Evolutionary conservation across 2,888 invertebrate genomes (phyloP), one percentile per base, ranked within the genome.

Genomic region (Standfussiana lucernea): DNA sequence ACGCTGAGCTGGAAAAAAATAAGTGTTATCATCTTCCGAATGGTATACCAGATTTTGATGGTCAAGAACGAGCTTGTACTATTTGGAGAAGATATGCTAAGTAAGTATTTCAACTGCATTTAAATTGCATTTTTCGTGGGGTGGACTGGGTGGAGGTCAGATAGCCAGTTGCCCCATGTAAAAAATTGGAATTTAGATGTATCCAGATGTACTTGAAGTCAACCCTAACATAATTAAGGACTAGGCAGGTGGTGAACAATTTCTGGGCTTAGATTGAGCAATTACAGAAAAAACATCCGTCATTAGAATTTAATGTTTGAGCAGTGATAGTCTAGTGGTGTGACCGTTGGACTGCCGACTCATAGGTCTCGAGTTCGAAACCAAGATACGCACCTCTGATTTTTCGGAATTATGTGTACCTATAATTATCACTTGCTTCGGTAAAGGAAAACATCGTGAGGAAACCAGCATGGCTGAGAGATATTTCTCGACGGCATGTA

Each of bases 31-130:
- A 98, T 90, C 91, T 90, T 18, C 97, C 98, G 21, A 97, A 96
- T 70, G 98, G 98, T 50, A 92, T 98, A n/a, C 97, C 99, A 0
- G 99, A 99, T 92, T 99, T 98, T 91, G 98, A 98, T 90, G 98
- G 97, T 77, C 98, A 98, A 89, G 98, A 98, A 86, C 98, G 98
- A 89, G 98, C 98, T 8, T 98, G 98, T 86, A 97, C 98, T 0
- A 98, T 98, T 87, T 99, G 99, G 99, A 97, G 99, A 92, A 95
- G 99, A 94, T 99, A 98, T 93, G 98, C 99, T 7, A 99, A 99
- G 99, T 99, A 97, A 94, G 95, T 67, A 24, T 64, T 40, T 64
- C 15, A 11, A 64, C n/a, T 40, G 15, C 18, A 8, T 56, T 56
- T 56, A 13, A 28, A 56, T 56, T 28, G 13, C 28, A 50, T 3